Base-by-base conservation (phyloP, 2,888 invertebrate species). In the Tenthredo mesomela region DNA sequence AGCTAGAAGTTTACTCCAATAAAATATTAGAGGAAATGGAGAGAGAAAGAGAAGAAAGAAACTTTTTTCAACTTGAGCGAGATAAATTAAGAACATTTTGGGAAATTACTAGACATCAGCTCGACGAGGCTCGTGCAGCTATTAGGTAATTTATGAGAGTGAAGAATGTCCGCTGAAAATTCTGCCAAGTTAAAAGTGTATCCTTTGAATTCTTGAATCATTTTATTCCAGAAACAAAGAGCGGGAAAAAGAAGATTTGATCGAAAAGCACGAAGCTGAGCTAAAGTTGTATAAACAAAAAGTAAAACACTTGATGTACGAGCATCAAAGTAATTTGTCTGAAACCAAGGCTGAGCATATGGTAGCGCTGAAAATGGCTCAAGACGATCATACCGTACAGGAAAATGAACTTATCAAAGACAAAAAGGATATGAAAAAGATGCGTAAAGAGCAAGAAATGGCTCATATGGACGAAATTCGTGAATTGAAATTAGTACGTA, bases 11-110 rank as follows among this genome's bases (percentile, higher is more conserved):
- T 86, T 98, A 98, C 92, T 96, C 97, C 18, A 94, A 96, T 77
- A 95, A 96, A 89, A 96, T 98, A 29, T 96, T 97, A 92, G 98
- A 98, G 91, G 98, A 99, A 94, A 95, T 98, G 92, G 98, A 99
- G 91, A 95, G 97, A 85, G 99, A 99, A 93, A 95, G 99, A 89
- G 99, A 99, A 93, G 99, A 99, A 93, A 94, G 99, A 84, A 99
- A 99, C 93, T 99, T 97, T 93, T 99, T 98, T 90, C 99, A 99
- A 93, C 93, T 99, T 89, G 99, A 99, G 94, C 95, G 99, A 88
- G 99, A 99, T 93, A 98, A 98, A 94, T 95, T 99, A 21, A 95
- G 98, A 88, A 98, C 98, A 4, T 98, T 98, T 92, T 99, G 99
- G 99, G 98, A 99, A 93, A 98, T 99, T 84, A 97, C 98, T 0